Percentiles rank a stretch among this genome's conserved stretches.
Evolutionary conservation across 2,113 vertebrate species (phyloP).

Genomic region (Saccopteryx leptura): DNA sequence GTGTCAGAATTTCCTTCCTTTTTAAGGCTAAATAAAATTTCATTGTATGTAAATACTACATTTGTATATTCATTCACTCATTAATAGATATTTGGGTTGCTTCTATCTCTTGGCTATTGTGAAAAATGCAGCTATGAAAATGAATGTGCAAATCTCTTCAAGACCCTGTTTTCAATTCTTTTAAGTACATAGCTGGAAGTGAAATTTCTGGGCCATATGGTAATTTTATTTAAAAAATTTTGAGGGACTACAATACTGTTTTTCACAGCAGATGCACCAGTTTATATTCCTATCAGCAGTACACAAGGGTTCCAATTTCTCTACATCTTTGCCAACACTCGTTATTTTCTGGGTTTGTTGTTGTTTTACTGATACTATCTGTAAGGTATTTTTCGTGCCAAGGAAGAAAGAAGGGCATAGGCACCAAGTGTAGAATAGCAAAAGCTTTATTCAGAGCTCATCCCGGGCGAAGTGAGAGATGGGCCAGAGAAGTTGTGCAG

Average conservation of each 20-base stretch:
- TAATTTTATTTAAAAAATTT: conserved; percentile 58
- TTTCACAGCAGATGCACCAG: not conserved
- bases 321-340: not conserved
- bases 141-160: not conserved
- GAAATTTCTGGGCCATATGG: not conserved
- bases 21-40: conserved; percentile 44
- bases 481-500: no score
- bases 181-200: not conserved
- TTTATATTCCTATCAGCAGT: not conserved
- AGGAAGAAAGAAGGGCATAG: no score
- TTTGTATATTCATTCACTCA: not conserved
- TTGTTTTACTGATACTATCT: not conserved
- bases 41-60: not conserved
- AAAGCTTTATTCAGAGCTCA: no score
- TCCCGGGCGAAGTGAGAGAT: no score
- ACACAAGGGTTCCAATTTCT: not conserved
- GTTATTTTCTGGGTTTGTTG: not conserved
- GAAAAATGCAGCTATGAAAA: not conserved
- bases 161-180: conserved; percentile 18
- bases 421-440: no score
- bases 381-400: no score
- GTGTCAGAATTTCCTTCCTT: not conserved
- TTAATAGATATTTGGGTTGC: not conserved
- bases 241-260: not conserved
- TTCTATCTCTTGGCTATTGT: not conserved